phyloP scores from a whole-genome alignment of 2,113 vertebrate species.

The Phrynocephalus versicolor region DNA sequence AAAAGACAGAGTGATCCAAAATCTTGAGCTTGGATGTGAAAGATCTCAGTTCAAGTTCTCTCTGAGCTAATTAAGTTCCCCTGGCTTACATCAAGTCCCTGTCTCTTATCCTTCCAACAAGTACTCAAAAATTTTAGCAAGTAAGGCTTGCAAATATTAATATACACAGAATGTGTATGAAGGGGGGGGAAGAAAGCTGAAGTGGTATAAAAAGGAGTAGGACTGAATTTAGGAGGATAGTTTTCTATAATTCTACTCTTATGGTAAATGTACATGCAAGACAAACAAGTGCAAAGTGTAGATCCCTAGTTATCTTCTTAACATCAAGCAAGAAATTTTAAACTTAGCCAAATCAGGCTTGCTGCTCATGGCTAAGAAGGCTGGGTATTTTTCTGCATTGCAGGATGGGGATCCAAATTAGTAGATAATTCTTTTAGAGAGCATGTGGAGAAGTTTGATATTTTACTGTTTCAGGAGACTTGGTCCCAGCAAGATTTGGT shows the following conservation, averaged over 20 bases:
- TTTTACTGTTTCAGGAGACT: no score
- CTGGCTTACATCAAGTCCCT: neutral
- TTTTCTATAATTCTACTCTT: neutral
- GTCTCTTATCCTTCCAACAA: neutral
- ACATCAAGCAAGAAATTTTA: slow-evolving; percentile 14
- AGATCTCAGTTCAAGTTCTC: neutral
- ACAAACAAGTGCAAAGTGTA: neutral
- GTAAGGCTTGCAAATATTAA: neutral
- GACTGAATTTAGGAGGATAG: neutral
- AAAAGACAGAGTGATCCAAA: neutral
- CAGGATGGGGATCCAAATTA: no score
- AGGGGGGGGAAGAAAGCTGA: neutral
- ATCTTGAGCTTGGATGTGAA: neutral
- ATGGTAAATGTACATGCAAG: neutral
- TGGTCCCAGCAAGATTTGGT: no score
- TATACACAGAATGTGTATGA: neutral
- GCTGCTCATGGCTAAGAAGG: slow-evolving; percentile 7
- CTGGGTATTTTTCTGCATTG: rapidly evolving
- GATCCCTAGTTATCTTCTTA: neutral
- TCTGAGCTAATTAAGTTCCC: neutral
- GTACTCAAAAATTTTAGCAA: neutral
- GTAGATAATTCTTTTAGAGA: no score
- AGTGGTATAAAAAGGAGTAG: neutral
- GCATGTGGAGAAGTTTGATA: no score
- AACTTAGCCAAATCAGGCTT: slow-evolving; percentile 14